phyloP scores from a whole-genome alignment of 2,888 invertebrate species.

The Chrysopilus asiliformis region DNA sequence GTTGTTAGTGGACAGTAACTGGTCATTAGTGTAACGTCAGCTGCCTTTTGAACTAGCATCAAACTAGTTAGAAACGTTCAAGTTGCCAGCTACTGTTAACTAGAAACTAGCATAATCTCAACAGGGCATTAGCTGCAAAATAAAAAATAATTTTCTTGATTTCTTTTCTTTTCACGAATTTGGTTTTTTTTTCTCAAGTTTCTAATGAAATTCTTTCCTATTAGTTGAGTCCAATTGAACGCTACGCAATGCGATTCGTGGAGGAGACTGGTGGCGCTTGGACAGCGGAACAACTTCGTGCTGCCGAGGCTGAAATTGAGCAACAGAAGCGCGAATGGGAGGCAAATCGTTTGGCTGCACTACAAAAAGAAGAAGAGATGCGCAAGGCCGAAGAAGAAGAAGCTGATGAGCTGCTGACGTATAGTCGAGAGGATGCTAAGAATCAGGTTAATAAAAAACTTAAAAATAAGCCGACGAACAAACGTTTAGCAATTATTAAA shows the following conservation, averaged over 20 bases:
- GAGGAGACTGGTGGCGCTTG: conserved; percentile 68
- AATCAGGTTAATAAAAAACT: conserved; percentile 65
- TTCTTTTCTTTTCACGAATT: not conserved
- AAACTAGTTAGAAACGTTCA: no score
- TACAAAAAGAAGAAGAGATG: conserved; percentile 50
- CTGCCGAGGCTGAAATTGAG: conserved; percentile 79
- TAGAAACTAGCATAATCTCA: no score
- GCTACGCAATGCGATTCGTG: conserved; percentile 87
- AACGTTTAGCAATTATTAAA: not conserved
- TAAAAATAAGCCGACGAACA: not conserved
- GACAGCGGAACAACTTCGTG: conserved; percentile 73
- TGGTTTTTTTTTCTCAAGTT: conserved; percentile 14
- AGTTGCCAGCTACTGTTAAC: no score
- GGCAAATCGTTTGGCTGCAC: conserved; percentile 60
- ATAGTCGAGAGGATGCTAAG: conserved; percentile 60
- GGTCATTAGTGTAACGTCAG: no score
- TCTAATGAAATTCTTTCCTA: no score
- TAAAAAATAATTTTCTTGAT: not conserved
- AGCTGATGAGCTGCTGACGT: conserved; percentile 54
- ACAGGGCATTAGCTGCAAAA: not conserved
- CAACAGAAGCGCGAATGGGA: conserved; percentile 81
- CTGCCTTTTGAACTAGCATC: no score
- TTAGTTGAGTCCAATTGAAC: conserved; percentile 90
- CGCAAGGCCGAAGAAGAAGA: conserved; percentile 44
- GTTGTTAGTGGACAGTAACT: no score